Conservation (phyloP, 2,888 invertebrate species). For the Homarus gammarus region DNA sequence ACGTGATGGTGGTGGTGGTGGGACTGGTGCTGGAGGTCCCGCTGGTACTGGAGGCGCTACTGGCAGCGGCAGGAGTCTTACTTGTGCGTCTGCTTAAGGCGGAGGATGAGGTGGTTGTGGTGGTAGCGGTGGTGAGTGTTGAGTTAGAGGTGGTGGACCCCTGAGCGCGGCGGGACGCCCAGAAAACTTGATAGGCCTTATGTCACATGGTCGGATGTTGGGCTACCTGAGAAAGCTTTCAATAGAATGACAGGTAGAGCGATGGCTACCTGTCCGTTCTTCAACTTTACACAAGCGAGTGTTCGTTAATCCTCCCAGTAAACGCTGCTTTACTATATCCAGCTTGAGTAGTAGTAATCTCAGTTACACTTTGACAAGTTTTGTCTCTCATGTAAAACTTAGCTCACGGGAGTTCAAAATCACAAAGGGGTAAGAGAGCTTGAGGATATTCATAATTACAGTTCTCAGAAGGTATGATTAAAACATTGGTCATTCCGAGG, state of each 20-base stretch:
- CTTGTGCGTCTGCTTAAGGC: background rate
- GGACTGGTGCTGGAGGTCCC: constrained; percentile 39
- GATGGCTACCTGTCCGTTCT: background rate
- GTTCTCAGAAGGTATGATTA: background rate
- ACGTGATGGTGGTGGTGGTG: constrained; percentile 69
- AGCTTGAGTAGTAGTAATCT: background rate
- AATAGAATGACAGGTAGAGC: constrained; percentile 12
- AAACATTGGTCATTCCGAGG: background rate
- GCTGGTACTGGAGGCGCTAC: constrained; percentile 10
- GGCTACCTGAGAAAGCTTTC: background rate
- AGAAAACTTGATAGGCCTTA: constrained; percentile 58
- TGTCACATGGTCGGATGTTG: constrained; percentile 52
- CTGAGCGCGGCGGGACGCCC: constrained; percentile 54
- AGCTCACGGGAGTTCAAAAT: constrained; percentile 33
- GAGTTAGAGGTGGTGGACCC: constrained; percentile 24
- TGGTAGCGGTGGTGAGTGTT: constrained; percentile 19
- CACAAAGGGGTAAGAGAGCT: constrained; percentile 45
- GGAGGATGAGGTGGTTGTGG: constrained; percentile 35
- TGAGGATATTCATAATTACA: constrained; percentile 6
- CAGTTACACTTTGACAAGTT: background rate
- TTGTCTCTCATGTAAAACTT: background rate
- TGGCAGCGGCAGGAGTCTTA: background rate
- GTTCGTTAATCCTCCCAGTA: background rate
- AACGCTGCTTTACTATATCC: background rate
- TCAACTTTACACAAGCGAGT: background rate